Conservation (phyloP, 1,140 invertebrate genomes). For the Arctopsyche grandis region DNA sequence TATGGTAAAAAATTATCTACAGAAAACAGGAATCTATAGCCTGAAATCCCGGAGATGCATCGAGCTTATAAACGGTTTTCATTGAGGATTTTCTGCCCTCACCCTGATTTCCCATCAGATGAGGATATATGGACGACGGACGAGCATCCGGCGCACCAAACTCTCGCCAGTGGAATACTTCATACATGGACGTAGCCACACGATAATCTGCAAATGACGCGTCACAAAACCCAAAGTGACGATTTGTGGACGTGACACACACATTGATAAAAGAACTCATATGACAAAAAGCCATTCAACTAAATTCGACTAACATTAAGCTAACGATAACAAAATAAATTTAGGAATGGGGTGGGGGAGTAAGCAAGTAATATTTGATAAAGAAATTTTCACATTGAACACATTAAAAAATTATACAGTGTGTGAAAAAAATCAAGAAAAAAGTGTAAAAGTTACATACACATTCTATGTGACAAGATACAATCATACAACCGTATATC, state of each 20-base stretch:
- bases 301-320: conserved; percentile 7
- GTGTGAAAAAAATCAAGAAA: neutral
- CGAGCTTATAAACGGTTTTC: conserved; percentile 37
- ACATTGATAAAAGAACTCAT: conserved; percentile 15
- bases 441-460: conserved; percentile 14
- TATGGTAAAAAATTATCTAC: conserved; percentile 32
- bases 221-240: conserved; percentile 56
- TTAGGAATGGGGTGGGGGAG: neutral
- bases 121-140: conserved; percentile 35
- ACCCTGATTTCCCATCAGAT: conserved; percentile 49
- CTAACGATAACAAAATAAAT: neutral
- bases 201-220: conserved; percentile 68
- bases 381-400: conserved; percentile 32
- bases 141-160: conserved; percentile 39
- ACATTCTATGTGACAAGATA: conserved; percentile 15
- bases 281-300: conserved; percentile 19
- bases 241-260: conserved; percentile 34
- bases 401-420: neutral
- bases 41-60: conserved; percentile 51
- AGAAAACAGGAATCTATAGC: conserved; percentile 38
- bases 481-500: neutral
- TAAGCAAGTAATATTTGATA: neutral
- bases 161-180: conserved; percentile 76
- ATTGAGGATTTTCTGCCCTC: conserved; percentile 40
- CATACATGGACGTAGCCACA: conserved; percentile 80